Percentiles rank a stretch among this genome's conserved stretches.
Conservation (phyloP, 2,888 invertebrate species). For the Acrocyrtus sp. region DNA sequence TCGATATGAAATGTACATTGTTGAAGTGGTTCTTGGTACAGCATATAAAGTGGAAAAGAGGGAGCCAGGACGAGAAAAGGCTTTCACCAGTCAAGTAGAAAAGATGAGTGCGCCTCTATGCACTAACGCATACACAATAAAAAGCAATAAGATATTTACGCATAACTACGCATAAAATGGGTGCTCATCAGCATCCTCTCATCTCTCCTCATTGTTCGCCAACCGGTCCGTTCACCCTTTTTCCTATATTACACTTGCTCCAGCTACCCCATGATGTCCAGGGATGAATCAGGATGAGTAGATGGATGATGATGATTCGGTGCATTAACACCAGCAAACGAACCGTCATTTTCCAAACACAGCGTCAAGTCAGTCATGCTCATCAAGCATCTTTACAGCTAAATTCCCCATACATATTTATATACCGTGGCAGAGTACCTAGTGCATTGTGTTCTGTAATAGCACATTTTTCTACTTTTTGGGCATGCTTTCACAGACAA, state of each 20-base stretch:
- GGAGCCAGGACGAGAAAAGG: too few species aligned
- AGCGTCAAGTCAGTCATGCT: too few species aligned
- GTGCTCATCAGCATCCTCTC: slow-evolving; percentile 16
- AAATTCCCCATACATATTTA: too few species aligned
- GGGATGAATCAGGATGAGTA: slow-evolving; percentile 17
- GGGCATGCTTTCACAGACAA: too few species aligned
- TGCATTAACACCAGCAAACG: slow-evolving; percentile 40
- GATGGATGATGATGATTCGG: slow-evolving; percentile 33
- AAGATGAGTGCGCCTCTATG: slow-evolving; percentile 1
- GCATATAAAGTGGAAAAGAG: too few species aligned
- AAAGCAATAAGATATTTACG: slow-evolving; percentile 41
- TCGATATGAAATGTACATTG: too few species aligned
- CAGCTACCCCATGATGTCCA: slow-evolving; percentile 34
- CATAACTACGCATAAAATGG: slow-evolving; percentile 36
- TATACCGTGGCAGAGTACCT: too few species aligned
- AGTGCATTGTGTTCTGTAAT: too few species aligned
- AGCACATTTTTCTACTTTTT: too few species aligned
- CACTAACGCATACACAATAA: background rate
- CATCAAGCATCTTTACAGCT: too few species aligned
- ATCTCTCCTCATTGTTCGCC: too few species aligned
- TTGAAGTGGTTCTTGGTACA: too few species aligned
- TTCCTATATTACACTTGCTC: slow-evolving; percentile 11
- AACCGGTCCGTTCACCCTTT: slow-evolving; percentile 36
- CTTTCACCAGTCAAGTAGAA: slow-evolving; percentile 39
- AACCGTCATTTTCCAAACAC: slow-evolving; percentile 12